These are phyloP conservation scores for Bos javanicus DNA, from an alignment of 2,113 vertebrate species.

Conservation along the genomic window DNA sequence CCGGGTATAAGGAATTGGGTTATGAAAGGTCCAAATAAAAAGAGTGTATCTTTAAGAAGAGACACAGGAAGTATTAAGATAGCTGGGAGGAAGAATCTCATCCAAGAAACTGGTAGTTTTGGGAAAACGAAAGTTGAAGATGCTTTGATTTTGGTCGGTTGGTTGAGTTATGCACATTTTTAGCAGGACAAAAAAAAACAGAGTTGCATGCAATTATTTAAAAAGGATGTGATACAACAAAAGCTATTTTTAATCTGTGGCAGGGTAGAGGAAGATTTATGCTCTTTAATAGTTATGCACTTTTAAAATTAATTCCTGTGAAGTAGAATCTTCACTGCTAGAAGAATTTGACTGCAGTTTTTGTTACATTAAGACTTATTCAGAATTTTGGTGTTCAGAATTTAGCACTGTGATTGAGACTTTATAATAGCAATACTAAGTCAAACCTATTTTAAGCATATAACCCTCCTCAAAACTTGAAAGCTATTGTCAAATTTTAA, in stretches of 20 bases:
- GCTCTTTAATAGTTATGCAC: conserved; percentile 26
- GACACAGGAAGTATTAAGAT: neutral
- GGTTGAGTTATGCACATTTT: conserved; percentile 30
- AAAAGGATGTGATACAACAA: conserved; percentile 29
- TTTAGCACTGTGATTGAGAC: neutral
- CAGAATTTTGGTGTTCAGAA: conserved; percentile 48
- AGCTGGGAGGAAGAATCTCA: conserved; percentile 1
- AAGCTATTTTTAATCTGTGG: conserved; percentile 51
- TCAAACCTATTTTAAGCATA: conserved; percentile 22
- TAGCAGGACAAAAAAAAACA: neutral
- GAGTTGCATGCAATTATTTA: conserved; percentile 14
- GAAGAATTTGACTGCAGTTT: conserved; percentile 36
- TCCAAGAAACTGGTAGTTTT: neutral
- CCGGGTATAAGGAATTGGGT: neutral
- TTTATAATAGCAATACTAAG: conserved; percentile 37
- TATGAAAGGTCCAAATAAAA: neutral
- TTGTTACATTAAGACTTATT: conserved; percentile 48
- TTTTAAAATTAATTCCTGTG: conserved; percentile 42
- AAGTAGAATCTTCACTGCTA: conserved; percentile 21
- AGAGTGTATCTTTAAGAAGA: neutral
- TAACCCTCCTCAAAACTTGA: neutral
- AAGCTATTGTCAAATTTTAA: conserved; percentile 20
- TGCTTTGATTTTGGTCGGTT: conserved; percentile 39
- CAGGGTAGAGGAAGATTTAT: neutral
- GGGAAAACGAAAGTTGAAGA: neutral